Evolutionary conservation across 2,113 vertebrate genomes (phyloP).

Genomic region (Anolis sagrei): DNA sequence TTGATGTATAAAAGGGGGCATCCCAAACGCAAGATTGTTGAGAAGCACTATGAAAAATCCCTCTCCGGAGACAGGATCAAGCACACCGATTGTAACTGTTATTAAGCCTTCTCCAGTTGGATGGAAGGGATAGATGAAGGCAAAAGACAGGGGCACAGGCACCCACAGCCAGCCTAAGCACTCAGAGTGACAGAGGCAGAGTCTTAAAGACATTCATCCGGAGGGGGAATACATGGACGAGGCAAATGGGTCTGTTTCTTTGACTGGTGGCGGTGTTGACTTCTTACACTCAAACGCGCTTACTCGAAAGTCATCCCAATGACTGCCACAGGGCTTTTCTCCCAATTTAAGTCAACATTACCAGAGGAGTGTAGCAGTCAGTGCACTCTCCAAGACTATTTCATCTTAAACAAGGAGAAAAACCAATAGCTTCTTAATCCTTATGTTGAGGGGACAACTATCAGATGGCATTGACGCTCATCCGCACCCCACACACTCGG

Average conservation of each 20-base stretch:
- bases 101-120: background rate
- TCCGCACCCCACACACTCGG: background rate
- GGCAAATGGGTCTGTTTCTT: background rate
- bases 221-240: background rate
- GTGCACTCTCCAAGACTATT: background rate
- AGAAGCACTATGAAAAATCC: rapidly evolving
- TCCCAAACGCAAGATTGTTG: background rate
- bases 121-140: background rate
- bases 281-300: no score
- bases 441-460: background rate
- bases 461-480: background rate
- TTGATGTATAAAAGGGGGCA: background rate
- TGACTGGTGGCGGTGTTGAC: background rate
- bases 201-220: background rate
- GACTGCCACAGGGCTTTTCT: no score
- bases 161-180: background rate
- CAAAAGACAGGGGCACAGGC: no score
- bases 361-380: no score
- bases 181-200: no score
- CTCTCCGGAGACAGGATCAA: background rate
- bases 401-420: background rate
- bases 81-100: background rate
- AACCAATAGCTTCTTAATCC: background rate
- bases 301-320: background rate
- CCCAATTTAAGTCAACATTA: rapidly evolving